These are phyloP conservation scores for Agrypnia vestita DNA, from an alignment of 1,140 invertebrate genomes.

Conservation along the genomic window DNA sequence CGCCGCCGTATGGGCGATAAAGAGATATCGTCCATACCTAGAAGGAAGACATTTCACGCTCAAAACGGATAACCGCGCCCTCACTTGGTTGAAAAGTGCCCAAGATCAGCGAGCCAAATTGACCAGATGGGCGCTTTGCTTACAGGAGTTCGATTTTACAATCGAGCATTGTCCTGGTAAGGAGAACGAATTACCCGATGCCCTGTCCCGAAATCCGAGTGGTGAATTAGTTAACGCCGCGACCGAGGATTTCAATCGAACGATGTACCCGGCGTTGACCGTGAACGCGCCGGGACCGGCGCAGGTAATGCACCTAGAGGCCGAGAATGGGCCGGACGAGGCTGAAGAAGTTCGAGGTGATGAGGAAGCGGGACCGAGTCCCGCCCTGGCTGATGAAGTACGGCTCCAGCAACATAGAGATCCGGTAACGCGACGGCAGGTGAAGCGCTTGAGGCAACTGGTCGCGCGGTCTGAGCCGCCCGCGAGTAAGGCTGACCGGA, in stretches of 20 bases:
- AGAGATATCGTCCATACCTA: constrained; percentile 5
- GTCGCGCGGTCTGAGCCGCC: neutral
- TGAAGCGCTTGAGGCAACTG: neutral
- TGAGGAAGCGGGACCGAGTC: neutral
- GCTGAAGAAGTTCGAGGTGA: too few species aligned
- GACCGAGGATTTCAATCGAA: neutral
- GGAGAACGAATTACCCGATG: constrained; percentile 15
- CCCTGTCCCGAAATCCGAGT: constrained; percentile 1
- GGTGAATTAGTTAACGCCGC: neutral
- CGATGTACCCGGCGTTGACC: neutral
- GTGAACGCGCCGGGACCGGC: neutral
- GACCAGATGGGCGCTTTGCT: constrained; percentile 10
- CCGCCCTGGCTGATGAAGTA: neutral
- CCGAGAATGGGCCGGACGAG: neutral
- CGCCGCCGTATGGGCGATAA: constrained; percentile 21
- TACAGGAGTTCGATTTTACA: constrained; percentile 30
- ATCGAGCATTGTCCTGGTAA: constrained; percentile 14
- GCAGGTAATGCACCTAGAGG: neutral
- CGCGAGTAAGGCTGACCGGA: neutral
- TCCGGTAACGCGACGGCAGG: neutral
- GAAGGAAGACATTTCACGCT: neutral
- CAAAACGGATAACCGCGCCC: neutral
- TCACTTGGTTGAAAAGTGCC: neutral
- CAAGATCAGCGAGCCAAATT: constrained; percentile 9
- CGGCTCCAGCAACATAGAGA: neutral